Conservation (phyloP, 2,888 invertebrate genomes). For the Cyclophora punctaria region DNA sequence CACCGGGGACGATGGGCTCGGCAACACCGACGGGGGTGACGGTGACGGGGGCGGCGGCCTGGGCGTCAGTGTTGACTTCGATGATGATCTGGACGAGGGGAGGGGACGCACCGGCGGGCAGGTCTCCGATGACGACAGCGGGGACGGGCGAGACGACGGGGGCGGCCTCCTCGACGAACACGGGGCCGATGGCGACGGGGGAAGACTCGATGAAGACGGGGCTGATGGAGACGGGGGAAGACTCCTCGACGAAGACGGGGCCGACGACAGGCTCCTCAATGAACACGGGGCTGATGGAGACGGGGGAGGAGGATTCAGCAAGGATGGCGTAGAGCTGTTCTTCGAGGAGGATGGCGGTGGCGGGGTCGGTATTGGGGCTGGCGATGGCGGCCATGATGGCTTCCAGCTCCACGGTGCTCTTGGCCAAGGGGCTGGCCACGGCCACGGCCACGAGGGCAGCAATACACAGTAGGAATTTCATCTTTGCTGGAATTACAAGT, state of each 20-base stretch:
- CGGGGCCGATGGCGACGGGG: not conserved
- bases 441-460: slow-evolving; percentile 39
- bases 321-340: slow-evolving; percentile 31
- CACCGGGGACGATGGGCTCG: slow-evolving; percentile 20
- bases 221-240: not conserved
- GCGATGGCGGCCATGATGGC: slow-evolving; percentile 42
- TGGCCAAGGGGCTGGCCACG: slow-evolving; percentile 23
- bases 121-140: slow-evolving; percentile 33
- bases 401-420: slow-evolving; percentile 21
- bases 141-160: slow-evolving; percentile 32
- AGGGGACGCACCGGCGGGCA: slow-evolving; percentile 23
- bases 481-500: slow-evolving; percentile 26
- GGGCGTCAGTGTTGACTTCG: slow-evolving; percentile 8
- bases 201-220: not conserved
- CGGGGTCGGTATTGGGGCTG: slow-evolving; percentile 45
- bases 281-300: slow-evolving; percentile 9
- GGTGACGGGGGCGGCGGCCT: slow-evolving; percentile 2
- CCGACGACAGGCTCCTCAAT: not conserved
- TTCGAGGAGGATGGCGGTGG: slow-evolving; percentile 36
- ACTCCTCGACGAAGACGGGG: slow-evolving; percentile 10
- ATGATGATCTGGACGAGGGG: slow-evolving; percentile 7
- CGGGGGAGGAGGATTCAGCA: slow-evolving; percentile 15
- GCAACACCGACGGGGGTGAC: slow-evolving; percentile 7
- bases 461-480: slow-evolving; percentile 50
- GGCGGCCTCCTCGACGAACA: slow-evolving; percentile 1